Evolutionary conservation across 2,113 vertebrate species (phyloP), one percentile per base, ranked within the genome.

Genomic region (Clarias macrocephalus): DNA sequence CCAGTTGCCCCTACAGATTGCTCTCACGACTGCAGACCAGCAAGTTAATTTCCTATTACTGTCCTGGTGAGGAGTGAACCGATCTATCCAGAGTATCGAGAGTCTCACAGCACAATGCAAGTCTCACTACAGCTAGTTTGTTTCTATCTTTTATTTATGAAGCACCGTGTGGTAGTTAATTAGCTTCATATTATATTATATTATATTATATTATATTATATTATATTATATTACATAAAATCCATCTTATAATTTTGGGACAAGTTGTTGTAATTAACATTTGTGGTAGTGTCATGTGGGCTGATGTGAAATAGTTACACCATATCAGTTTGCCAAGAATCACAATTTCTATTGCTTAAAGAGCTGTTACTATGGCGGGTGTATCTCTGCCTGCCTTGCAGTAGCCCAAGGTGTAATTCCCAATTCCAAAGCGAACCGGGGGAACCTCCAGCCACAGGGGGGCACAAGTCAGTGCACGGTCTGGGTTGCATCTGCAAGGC

Each of bases 21-120:
- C 81, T 86, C 90, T 91, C 80, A 80, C 79, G 2, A 28, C 63
- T 21, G 79, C 72, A 76, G 76, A 65, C 42, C 80, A 21, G 86
- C 83, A 68, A 89, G 88, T 90, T 90, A 76, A 91, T 87, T 92
- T 88, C 87, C 90, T 87, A 90, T 89, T 84, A 85, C 87, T 68
- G 59, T 86, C 75, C 72, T 75, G 65, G 82, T 65, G 59, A 54
- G 72, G 75, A 75, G 82, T 60, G 19, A 12, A 37, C 30, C 37
- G 68, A 48, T 80, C 18, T 56, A 56, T 79, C 25, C 33, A 73
- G 68, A 19, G 12, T 48, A n/a, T n/a, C n/a, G n/a, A n/a, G 59
- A 76, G 82, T 33, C 33, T 75, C 56, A 37, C 56, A 56, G 28
- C 57, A 68, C 15, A 37, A 21, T 62, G 12, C 19, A 7, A 23